A percentile compares a stretch with the other conserved stretches of the same genome.
Evolutionary conservation across 2,113 vertebrate genomes (phyloP).

Genomic region (Scomber scombrus): DNA sequence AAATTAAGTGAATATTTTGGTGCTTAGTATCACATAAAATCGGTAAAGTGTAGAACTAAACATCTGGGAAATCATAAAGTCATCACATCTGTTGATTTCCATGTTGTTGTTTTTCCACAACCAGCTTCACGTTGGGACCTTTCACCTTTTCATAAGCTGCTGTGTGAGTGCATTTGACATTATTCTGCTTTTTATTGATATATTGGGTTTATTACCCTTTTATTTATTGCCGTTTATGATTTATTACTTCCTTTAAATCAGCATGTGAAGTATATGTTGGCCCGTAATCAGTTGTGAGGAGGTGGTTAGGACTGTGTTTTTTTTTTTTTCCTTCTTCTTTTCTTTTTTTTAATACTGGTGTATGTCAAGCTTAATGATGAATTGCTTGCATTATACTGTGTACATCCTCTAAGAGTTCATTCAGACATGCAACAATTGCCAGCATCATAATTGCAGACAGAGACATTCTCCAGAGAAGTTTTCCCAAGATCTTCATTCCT

Average conservation of each 20-base stretch:
- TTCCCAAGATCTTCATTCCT: not conserved
- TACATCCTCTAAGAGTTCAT: not conserved
- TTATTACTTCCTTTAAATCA: conserved; percentile 4
- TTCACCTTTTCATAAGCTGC: not conserved
- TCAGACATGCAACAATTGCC: not conserved
- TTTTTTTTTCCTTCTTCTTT: too few relatives aligned
- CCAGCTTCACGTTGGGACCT: not conserved
- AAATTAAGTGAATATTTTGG: not conserved
- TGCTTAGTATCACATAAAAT: not conserved
- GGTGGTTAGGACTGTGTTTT: not conserved
- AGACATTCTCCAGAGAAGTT: not conserved
- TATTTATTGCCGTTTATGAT: not conserved
- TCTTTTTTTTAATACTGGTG: not conserved
- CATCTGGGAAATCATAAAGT: conserved; percentile 18
- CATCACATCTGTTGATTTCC: conserved; percentile 1
- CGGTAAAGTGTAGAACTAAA: not conserved
- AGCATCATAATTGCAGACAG: not conserved
- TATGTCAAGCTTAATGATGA: conserved; percentile 6
- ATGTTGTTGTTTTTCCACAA: not conserved
- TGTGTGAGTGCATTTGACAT: not conserved
- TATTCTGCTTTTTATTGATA: not conserved
- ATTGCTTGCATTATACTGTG: too few relatives aligned
- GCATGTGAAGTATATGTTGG: not conserved
- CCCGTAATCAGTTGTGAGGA: not conserved
- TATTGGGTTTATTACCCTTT: not conserved